phyloP scores from a whole-genome alignment of 2,888 invertebrate genomes.

The Eristalinus aeneus region DNA sequence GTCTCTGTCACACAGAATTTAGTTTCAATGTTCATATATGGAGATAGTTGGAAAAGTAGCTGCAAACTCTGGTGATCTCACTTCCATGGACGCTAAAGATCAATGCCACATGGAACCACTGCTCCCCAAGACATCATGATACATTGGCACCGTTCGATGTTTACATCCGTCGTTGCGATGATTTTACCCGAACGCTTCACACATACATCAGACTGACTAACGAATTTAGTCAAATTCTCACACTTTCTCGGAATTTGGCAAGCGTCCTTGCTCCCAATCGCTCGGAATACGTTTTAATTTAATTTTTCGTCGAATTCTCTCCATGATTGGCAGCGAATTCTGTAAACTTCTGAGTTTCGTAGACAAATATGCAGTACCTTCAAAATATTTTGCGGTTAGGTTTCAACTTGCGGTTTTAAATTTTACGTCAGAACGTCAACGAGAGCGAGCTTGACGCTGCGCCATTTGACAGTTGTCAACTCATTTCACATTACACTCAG shows the following conservation, averaged over 20 bases:
- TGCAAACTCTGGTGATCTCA: too few species aligned
- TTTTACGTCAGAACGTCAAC: neutral
- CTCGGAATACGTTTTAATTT: neutral
- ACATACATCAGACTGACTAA: neutral
- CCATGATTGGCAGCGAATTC: neutral
- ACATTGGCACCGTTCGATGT: neutral
- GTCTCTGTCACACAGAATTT: too few species aligned
- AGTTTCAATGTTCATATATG: too few species aligned
- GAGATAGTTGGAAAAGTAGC: too few species aligned
- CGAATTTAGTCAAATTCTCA: neutral
- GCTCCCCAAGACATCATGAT: neutral
- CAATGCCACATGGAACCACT: neutral
- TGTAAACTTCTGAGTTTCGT: neutral
- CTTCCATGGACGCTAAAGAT: too few species aligned
- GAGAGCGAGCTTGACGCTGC: neutral
- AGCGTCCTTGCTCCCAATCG: neutral
- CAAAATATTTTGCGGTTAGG: neutral
- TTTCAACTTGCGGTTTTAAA: neutral
- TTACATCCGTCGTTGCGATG: neutral
- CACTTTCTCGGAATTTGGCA: neutral
- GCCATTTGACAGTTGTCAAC: neutral
- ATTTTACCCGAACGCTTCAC: neutral
- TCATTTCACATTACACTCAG: too few species aligned
- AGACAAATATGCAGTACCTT: neutral
- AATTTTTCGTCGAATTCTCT: neutral